phyloP scores from a whole-genome alignment of 2,113 vertebrate species.

The Actenoides lindsayi region DNA sequence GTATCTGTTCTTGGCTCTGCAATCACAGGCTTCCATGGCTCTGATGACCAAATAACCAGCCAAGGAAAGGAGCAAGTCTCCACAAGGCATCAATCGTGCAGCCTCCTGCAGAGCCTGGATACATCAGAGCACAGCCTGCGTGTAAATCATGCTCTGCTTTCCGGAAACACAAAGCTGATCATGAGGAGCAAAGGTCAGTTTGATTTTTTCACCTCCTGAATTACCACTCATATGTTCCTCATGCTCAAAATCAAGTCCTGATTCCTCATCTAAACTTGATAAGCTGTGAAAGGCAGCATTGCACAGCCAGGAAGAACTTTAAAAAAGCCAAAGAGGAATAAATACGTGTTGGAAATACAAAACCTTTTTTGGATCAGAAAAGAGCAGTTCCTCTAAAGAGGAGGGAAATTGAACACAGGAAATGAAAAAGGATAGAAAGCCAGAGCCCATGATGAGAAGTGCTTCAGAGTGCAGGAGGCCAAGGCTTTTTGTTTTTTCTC shows the following conservation, averaged over 20 bases:
- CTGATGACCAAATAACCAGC: fast-evolving
- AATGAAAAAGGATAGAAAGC: background rate
- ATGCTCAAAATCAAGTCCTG: background rate
- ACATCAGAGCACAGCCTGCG: background rate
- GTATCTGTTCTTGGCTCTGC: background rate
- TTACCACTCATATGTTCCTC: background rate
- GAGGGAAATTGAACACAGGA: background rate
- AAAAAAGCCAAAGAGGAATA: background rate
- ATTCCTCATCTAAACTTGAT: background rate
- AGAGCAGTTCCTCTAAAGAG: background rate
- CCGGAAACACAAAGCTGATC: fast-evolving
- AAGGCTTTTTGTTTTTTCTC: fast-evolving
- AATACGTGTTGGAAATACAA: background rate
- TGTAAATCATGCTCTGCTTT: too few species aligned
- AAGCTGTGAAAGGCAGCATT: background rate
- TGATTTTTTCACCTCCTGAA: background rate
- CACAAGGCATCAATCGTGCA: fast-evolving
- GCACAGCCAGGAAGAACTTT: background rate
- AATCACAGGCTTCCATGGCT: background rate
- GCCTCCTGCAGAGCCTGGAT: background rate
- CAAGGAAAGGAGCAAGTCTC: background rate
- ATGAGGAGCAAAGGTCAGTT: background rate
- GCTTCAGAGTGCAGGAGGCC: background rate
- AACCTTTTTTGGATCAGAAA: background rate
- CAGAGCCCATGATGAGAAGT: fast-evolving